These are phyloP conservation scores for Rhingia rostrata DNA, from an alignment of 2,888 invertebrate genomes.

Conservation along the genomic window DNA sequence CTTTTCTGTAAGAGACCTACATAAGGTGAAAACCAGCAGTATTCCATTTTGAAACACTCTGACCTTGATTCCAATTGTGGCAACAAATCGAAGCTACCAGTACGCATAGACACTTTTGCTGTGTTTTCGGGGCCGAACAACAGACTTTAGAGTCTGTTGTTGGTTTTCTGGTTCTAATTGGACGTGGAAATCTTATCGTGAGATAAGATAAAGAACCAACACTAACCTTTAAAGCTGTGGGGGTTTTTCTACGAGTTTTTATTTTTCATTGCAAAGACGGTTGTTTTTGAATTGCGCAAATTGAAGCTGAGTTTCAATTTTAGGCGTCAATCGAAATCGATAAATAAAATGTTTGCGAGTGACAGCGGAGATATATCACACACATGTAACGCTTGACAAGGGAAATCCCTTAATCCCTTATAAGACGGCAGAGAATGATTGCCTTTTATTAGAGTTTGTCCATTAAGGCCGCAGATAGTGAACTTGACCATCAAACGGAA, in stretches of 20 bases:
- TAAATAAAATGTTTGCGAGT: background rate
- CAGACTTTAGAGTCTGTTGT: background rate
- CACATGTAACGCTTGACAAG: constrained; percentile 1
- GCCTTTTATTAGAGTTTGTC: background rate
- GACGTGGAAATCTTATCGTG: constrained; percentile 35
- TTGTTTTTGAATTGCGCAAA: constrained; percentile 28
- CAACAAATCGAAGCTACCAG: constrained; percentile 40
- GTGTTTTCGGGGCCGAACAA: background rate
- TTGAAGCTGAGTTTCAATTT: constrained; percentile 5
- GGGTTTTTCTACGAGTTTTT: constrained; percentile 8
- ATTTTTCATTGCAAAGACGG: constrained; percentile 5
- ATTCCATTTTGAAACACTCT: constrained; percentile 45
- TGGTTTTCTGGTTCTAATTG: constrained; percentile 32
- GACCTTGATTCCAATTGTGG: constrained; percentile 68
- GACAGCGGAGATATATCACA: background rate
- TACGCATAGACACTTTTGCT: constrained; percentile 7
- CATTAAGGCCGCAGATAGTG: constrained; percentile 8
- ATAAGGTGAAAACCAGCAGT: constrained; percentile 62
- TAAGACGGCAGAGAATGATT: background rate
- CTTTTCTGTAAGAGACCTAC: constrained; percentile 49
- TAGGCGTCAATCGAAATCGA: constrained; percentile 5
- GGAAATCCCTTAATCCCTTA: background rate
- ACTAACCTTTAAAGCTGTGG: background rate
- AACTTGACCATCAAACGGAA: constrained; percentile 15
- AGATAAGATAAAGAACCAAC: constrained; percentile 43